These are phyloP conservation scores for Agrenia bidenticulata DNA, from an alignment of 2,888 invertebrate species.

Conservation along the genomic window DNA sequence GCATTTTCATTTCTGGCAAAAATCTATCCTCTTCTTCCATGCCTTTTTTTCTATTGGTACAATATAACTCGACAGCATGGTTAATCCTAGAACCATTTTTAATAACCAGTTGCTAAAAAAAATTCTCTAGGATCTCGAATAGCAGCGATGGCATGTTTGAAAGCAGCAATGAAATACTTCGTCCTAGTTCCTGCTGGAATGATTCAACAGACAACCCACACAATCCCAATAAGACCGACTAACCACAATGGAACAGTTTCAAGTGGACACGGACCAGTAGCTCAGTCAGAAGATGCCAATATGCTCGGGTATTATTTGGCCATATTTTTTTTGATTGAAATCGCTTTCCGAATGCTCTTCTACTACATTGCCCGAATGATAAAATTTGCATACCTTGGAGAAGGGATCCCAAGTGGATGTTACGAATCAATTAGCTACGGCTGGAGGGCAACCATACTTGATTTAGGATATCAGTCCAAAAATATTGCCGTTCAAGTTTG, in stretches of 20 bases:
- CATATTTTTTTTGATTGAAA: conserved; percentile 24
- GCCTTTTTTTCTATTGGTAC: conserved; percentile 46
- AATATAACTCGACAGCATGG: not conserved
- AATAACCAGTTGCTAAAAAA: not conserved
- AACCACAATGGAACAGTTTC: not conserved
- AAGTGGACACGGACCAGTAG: not conserved
- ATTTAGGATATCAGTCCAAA: conserved; percentile 47
- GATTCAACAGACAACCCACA: not conserved
- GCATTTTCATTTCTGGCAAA: conserved; percentile 40
- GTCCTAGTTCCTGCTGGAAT: not conserved
- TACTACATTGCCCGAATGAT: conserved; percentile 39
- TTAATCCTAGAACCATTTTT: not conserved
- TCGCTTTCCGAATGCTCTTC: conserved; percentile 35
- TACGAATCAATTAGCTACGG: conserved; percentile 49
- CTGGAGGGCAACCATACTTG: conserved; percentile 47
- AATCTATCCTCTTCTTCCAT: conserved; percentile 46
- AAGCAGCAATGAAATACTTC: conserved; percentile 36
- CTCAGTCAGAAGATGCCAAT: not conserved
- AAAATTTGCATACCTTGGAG: conserved; percentile 26
- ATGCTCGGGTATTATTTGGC: conserved; percentile 24
- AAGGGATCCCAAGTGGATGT: conserved; percentile 46
- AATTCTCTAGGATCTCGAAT: conserved; percentile 41
- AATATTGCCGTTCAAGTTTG: conserved; percentile 47
- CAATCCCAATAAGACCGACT: not conserved
- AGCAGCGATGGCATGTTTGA: conserved; percentile 39